Base-by-base conservation (phyloP, 2,888 invertebrate species). In the Cerastoderma edule region DNA sequence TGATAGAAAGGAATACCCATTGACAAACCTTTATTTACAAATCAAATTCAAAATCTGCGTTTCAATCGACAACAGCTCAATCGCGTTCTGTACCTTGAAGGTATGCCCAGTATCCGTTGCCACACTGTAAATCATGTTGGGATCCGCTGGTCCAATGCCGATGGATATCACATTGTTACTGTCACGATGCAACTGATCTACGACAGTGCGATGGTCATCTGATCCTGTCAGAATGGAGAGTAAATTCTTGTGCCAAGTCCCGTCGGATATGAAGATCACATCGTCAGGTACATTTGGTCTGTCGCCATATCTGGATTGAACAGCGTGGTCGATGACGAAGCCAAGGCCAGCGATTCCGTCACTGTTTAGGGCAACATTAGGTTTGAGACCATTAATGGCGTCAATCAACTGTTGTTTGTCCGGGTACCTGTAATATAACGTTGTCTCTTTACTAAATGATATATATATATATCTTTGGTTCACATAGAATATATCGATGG, bases 121-220 rank as follows among this genome's bases (percentile, higher is more conserved):
- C 8, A 57, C 32, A n/a, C 57, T 57, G 33, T 57, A n/a, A n/a
- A 57, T 57, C 57, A 57, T 57, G 19, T 57, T 22, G 8, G 33
- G n/a, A 19, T 57, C 33, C 0, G 33, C 57, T 1, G 57, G 57
- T 57, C 57, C 57, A 57, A 57, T 57, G 5, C 57, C 57, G 16
- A 57, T 32, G n/a, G 57, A 32, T 19, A 57, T 57, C 4, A 57
- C 57, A 33, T 57, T 28, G 28, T 32, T 30, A 57, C 57, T 57
- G n/a, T 32, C 32, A n/a, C 8, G 32, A 8, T 57, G 57, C 19
- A 57, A 13, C n/a, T 57, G 57, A 1, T 16, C 16, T n/a, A 28
- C n/a, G 16, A 57, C 57, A n/a, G 32, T 57, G 22, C 8, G n/a
- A n/a, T 57, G 57, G 33, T 57, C 57, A 57, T 57, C 33, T 57